These are phyloP conservation scores for Ischnura elegans DNA, from an alignment of 2,888 invertebrate species.

Conservation along the genomic window DNA sequence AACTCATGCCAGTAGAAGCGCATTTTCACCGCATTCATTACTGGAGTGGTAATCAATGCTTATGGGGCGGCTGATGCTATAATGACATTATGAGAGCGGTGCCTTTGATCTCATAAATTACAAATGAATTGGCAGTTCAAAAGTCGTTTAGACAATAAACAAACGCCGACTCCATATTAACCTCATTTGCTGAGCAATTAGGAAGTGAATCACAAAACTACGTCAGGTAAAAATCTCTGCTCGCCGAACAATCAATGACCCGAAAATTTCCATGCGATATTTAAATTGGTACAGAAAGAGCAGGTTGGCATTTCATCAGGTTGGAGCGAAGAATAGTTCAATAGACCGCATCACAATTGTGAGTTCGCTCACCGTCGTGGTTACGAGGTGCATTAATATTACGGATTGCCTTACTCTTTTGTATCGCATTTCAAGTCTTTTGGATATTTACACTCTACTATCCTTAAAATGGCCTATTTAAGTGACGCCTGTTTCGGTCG, in stretches of 20 bases:
- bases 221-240: neutral
- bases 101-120: constrained; percentile 15
- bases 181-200: neutral
- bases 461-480: no score
- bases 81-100: constrained; percentile 6
- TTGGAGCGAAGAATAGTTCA: no score
- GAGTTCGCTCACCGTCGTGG: no score
- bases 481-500: no score
- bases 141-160: neutral
- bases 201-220: neutral
- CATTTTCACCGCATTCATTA: no score
- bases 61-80: neutral
- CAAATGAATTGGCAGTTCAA: neutral
- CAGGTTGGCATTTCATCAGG: no score
- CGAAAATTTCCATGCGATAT: neutral
- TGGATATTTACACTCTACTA: no score
- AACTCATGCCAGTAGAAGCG: no score
- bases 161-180: neutral
- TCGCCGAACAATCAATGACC: neutral
- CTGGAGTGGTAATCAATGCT: neutral
- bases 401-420: no score
- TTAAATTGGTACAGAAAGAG: neutral
- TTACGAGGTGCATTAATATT: no score
- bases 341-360: no score
- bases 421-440: no score